Conservation (phyloP, 2,797 vertebrate genomes). For the Myotis vivesi region DNA sequence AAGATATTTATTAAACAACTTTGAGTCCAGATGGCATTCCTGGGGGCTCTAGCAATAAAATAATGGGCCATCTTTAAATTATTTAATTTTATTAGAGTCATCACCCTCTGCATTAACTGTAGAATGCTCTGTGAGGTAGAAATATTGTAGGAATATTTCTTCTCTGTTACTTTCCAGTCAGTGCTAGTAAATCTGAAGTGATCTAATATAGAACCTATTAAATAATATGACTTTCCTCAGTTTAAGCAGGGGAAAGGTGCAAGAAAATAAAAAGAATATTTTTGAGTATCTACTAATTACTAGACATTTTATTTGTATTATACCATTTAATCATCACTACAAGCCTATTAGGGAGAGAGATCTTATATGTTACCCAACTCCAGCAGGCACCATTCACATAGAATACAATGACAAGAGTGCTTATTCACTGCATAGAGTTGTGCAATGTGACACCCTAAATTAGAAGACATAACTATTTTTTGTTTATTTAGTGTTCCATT, state of each 20-base stretch:
- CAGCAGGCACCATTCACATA: background rate
- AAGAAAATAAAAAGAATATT: background rate
- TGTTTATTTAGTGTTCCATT: background rate
- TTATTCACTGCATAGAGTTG: background rate
- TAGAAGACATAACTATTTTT: background rate
- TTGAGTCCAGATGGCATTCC: background rate
- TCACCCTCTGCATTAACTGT: background rate
- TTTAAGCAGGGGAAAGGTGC: background rate
- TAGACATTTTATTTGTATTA: background rate
- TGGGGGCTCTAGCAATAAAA: background rate
- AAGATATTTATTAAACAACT: background rate
- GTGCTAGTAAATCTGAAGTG: background rate
- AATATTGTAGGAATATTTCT: background rate
- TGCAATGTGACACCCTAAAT: background rate
- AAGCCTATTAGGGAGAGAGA: background rate
- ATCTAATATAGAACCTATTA: background rate
- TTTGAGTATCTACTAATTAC: background rate
- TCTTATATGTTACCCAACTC: background rate
- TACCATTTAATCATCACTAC: background rate
- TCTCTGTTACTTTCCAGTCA: constrained; percentile 10
- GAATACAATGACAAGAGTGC: background rate
- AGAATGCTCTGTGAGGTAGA: background rate
- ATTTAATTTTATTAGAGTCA: background rate
- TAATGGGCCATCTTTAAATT: background rate
- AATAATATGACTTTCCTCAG: background rate